Conservation (phyloP, 2,797 vertebrate species). For the Pteropus rufus region DNA sequence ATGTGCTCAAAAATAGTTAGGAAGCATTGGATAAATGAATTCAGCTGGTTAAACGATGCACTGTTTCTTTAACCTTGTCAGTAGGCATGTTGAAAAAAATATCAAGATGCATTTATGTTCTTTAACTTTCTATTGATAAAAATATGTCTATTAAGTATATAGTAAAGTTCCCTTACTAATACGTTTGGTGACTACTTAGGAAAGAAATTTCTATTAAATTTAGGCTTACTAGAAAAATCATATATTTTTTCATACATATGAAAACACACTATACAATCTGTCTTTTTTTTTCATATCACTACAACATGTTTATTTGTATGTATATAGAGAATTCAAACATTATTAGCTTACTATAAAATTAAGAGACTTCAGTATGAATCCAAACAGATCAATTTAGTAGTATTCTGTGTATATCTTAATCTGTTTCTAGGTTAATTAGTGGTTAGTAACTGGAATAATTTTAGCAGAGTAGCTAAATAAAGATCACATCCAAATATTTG, state of each 20-base stretch:
- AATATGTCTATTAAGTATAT: neutral
- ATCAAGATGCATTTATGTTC: neutral
- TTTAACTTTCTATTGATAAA: slow-evolving; percentile 3
- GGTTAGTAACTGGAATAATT: neutral
- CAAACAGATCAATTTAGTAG: neutral
- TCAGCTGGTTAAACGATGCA: slow-evolving; percentile 85
- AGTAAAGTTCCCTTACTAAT: neutral
- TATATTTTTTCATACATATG: neutral
- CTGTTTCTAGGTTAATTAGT: neutral
- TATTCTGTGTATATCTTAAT: neutral
- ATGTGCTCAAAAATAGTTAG: neutral
- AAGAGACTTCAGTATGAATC: neutral
- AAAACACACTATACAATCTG: neutral
- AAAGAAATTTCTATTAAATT: neutral
- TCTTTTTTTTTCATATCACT: neutral
- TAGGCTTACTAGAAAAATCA: neutral
- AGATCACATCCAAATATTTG: neutral
- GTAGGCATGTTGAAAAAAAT: neutral
- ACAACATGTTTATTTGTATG: neutral
- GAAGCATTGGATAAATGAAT: neutral
- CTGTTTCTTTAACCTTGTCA: slow-evolving; percentile 56
- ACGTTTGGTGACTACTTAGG: neutral
- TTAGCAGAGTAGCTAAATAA: neutral
- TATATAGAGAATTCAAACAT: neutral
- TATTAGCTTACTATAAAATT: neutral